phyloP scores from a whole-genome alignment of 2,113 vertebrate species.

The Chionis minor region DNA sequence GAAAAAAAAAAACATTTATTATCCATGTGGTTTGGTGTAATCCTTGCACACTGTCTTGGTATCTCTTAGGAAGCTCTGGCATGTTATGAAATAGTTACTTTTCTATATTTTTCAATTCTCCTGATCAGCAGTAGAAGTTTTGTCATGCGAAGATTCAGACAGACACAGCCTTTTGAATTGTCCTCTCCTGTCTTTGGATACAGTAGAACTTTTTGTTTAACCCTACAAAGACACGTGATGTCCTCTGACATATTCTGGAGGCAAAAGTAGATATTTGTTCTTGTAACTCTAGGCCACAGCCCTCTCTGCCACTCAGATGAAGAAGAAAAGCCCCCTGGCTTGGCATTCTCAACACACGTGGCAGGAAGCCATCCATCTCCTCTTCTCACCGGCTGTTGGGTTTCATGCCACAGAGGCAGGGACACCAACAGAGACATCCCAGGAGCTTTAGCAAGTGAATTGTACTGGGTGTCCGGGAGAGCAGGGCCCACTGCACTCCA shows the following conservation, averaged over 20 bases:
- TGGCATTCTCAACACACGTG: not conserved
- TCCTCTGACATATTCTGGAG: not conserved
- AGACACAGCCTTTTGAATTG: not conserved
- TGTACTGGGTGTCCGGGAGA: not conserved
- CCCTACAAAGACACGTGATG: not conserved
- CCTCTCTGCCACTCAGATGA: not conserved
- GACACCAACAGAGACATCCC: not conserved
- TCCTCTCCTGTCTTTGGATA: not conserved
- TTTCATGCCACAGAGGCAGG: not conserved
- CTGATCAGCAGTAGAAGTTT: not conserved
- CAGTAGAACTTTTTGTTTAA: not conserved
- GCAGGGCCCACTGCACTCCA: not conserved
- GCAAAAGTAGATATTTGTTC: not conserved
- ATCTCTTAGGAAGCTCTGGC: not conserved
- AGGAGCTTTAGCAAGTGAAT: not conserved
- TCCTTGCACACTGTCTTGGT: not conserved
- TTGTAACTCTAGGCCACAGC: not conserved
- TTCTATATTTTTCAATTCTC: not conserved
- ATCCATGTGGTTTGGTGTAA: not conserved
- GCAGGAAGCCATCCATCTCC: not conserved
- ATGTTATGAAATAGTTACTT: not conserved
- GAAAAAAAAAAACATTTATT: not conserved
- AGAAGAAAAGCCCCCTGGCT: not conserved
- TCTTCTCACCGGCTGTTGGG: not conserved
- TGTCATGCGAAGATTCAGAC: not conserved